phyloP scores from a whole-genome alignment of 2,113 vertebrate genomes.

The Ondatra zibethicus region DNA sequence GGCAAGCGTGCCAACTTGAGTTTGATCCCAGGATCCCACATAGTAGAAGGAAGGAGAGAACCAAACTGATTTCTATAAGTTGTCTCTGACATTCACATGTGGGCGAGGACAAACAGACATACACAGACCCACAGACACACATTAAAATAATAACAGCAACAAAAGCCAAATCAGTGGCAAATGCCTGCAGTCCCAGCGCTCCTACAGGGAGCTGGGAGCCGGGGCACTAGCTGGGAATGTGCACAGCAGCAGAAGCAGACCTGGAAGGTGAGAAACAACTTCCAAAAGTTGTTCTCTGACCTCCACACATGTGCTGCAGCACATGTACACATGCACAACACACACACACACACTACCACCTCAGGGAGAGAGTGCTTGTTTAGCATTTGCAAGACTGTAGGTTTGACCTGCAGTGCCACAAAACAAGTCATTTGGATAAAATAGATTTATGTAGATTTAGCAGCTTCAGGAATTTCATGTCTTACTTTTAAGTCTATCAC shows the following conservation, averaged over 20 bases:
- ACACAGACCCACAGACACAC: not conserved
- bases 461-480: not conserved
- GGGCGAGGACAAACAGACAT: not conserved
- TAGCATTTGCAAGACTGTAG: not conserved
- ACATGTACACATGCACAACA: not conserved
- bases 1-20: not conserved
- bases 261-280: not conserved
- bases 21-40: not conserved
- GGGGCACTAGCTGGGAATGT: not conserved
- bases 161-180: not conserved
- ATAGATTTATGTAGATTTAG: not conserved
- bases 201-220: not conserved
- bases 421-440: not conserved
- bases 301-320: not conserved
- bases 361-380: not conserved
- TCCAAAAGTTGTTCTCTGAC: not conserved
- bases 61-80: not conserved
- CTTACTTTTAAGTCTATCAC: not conserved
- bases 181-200: not conserved
- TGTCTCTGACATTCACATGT: not conserved
- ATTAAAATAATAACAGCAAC: not conserved
- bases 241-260: not conserved
- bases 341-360: not conserved
- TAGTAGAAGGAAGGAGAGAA: not conserved
- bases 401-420: not conserved